Percentiles rank a stretch among this genome's conserved stretches.
Conservation (phyloP, 2,888 invertebrate species). For the Drosophila quinaria region DNA sequence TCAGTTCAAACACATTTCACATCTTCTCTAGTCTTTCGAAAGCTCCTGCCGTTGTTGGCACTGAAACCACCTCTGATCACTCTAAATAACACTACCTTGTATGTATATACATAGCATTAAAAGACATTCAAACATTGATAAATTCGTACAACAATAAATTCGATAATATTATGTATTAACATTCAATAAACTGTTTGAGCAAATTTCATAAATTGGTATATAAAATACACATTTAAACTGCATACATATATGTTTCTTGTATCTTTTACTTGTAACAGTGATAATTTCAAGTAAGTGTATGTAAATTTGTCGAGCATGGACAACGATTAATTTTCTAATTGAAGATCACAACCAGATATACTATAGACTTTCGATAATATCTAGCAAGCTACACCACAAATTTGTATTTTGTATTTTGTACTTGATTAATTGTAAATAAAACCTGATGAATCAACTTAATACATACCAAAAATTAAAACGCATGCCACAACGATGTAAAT, state of each 20-base stretch:
- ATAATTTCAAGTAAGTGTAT: constrained; percentile 7
- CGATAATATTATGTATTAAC: constrained; percentile 22
- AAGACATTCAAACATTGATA: constrained; percentile 21
- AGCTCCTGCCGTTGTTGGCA: constrained; percentile 11
- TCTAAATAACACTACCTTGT: not conserved
- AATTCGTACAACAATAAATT: constrained; percentile 51
- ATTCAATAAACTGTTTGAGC: constrained; percentile 34
- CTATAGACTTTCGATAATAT: constrained; percentile 20
- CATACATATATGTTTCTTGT: constrained; percentile 2
- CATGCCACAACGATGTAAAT: constrained; percentile 67
- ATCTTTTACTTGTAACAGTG: constrained; percentile 8
- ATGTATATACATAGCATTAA: constrained; percentile 1
- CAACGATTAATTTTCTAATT: constrained; percentile 21
- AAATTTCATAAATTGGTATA: constrained; percentile 34
- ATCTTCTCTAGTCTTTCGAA: constrained; percentile 28
- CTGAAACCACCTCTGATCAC: constrained; percentile 42
- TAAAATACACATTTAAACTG: constrained; percentile 22
- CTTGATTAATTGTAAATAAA: constrained; percentile 3
- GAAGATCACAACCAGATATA: constrained; percentile 60
- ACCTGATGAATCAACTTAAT: constrained; percentile 34
- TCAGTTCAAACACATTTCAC: constrained; percentile 40
- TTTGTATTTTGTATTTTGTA: constrained; percentile 1
- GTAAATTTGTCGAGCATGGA: constrained; percentile 14
- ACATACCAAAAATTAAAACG: constrained; percentile 71
- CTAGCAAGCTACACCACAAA: constrained; percentile 22